Conservation (phyloP, 2,113 vertebrate species). For the Tonatia bakeri region DNA sequence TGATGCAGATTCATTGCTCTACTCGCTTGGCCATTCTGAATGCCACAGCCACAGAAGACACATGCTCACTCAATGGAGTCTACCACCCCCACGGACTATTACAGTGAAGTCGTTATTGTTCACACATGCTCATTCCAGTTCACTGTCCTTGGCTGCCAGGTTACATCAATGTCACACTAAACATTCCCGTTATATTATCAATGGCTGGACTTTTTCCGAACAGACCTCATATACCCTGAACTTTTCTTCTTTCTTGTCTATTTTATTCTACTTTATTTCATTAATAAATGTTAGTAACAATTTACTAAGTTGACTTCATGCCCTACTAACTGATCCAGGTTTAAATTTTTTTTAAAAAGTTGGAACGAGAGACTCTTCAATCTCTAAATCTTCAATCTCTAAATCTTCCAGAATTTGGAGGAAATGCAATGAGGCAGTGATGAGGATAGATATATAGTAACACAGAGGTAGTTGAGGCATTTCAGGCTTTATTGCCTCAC, state of each 20-base stretch:
- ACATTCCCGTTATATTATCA: no score
- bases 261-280: background rate
- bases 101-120: no score
- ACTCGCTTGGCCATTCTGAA: no score
- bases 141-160: no score
- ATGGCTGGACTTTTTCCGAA: no score
- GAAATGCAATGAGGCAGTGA: background rate
- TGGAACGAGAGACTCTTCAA: background rate
- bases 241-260: background rate
- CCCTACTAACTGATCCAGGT: background rate
- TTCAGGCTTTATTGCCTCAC: background rate
- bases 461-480: background rate
- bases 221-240: background rate
- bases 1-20: no score
- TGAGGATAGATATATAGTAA: background rate
- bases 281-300: background rate
- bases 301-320: background rate
- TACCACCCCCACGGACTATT: no score
- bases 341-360: background rate
- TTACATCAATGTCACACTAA: no score
- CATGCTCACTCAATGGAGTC: no score
- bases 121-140: no score
- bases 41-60: no score
- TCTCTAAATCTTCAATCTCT: background rate
- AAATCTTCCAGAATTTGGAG: background rate